phyloP scores from a whole-genome alignment of 2,113 vertebrate species.

The Muscicapa adusta region DNA sequence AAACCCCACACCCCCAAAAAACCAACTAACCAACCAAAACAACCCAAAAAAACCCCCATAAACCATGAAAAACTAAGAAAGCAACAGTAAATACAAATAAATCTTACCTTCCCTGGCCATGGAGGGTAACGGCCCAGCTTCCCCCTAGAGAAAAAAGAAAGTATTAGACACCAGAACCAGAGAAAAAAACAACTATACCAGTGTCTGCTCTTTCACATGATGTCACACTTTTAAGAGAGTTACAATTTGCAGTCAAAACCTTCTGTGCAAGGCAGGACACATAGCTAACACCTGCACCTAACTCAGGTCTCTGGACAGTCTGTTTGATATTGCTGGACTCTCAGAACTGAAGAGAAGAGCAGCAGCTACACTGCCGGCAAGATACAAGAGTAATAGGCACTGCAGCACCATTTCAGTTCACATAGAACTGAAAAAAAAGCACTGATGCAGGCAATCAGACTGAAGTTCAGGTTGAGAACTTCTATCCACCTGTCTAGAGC shows the following conservation, averaged over 20 bases:
- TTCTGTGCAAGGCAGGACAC: background rate
- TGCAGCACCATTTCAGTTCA: background rate
- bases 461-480: background rate
- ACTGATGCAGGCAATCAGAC: background rate
- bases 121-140: slow-evolving; percentile 97
- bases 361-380: background rate
- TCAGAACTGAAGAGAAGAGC: background rate
- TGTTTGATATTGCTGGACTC: background rate
- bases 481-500: background rate
- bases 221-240: background rate
- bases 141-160: slow-evolving; percentile 80
- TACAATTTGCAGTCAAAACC: background rate
- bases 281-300: background rate
- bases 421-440: background rate
- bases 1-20: background rate
- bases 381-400: background rate
- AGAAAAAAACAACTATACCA: background rate
- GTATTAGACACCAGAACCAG: slow-evolving; percentile 23
- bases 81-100: background rate
- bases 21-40: no score
- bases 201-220: background rate
- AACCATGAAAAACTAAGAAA: background rate
- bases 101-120: slow-evolving; percentile 96
- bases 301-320: background rate
- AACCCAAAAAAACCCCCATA: background rate